phyloP scores from a whole-genome alignment of 2,888 invertebrate species.

The Cerastoderma edule region DNA sequence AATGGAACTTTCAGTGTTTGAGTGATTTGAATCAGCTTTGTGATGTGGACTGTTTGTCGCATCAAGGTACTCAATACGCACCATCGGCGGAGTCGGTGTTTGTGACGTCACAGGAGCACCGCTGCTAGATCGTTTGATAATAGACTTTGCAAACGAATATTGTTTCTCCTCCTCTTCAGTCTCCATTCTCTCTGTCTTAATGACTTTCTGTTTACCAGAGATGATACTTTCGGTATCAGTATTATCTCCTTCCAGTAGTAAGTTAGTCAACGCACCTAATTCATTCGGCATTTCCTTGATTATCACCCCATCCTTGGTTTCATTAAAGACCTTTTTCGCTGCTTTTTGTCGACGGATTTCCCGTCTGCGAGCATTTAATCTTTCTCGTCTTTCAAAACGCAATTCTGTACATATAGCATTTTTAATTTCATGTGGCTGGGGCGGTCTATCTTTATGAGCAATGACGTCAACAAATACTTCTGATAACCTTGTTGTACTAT shows the following conservation, averaged over 20 bases:
- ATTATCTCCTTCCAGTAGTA: slow-evolving; percentile 22
- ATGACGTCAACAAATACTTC: too few species aligned
- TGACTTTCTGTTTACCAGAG: background rate
- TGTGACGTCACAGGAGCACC: too few species aligned
- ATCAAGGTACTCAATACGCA: too few species aligned
- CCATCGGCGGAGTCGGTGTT: too few species aligned
- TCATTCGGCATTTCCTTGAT: slow-evolving; percentile 46
- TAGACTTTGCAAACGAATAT: background rate
- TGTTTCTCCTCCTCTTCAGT: background rate
- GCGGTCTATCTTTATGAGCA: too few species aligned
- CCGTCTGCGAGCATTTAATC: slow-evolving; percentile 2
- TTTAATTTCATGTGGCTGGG: too few species aligned
- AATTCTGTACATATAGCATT: slow-evolving; percentile 1
- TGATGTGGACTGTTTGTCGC: too few species aligned
- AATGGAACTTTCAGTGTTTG: background rate
- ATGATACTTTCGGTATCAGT: background rate
- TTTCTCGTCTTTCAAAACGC: background rate
- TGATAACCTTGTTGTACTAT: too few species aligned
- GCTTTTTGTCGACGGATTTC: background rate
- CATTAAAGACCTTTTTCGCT: background rate
- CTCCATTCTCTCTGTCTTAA: background rate
- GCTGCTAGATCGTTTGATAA: background rate
- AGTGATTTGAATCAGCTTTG: too few species aligned
- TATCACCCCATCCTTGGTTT: slow-evolving; percentile 37
- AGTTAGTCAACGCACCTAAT: slow-evolving; percentile 22